Evolutionary conservation across 1,140 invertebrate genomes (phyloP).

Genomic region (Planococcus citri): DNA sequence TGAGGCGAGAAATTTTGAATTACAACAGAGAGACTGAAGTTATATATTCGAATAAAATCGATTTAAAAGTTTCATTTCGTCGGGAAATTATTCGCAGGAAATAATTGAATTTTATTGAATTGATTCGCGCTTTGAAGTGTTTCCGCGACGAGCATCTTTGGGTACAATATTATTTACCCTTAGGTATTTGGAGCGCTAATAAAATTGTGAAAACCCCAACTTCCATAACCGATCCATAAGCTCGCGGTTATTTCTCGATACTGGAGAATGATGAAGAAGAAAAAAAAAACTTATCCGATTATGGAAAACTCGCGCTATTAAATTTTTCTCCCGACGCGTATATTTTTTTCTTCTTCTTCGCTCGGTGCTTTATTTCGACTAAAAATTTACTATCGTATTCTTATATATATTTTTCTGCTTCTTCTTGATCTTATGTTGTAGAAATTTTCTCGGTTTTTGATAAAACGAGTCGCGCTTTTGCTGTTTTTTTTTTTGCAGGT

Average conservation of each 20-base stretch:
- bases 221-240: neutral
- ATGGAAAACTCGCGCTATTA: neutral
- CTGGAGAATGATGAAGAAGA: too few relatives aligned
- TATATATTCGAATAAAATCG: neutral
- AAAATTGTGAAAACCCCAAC: neutral
- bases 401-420: neutral
- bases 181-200: neutral
- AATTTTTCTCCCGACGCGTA: neutral
- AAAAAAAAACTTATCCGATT: conserved; percentile 1
- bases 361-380: neutral
- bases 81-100: neutral
- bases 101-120: conserved; percentile 5
- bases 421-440: too few relatives aligned
- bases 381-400: neutral
- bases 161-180: conserved; percentile 3
- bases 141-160: conserved; percentile 1
- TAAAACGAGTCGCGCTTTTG: too few relatives aligned
- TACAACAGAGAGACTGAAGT: neutral
- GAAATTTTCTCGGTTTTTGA: too few relatives aligned
- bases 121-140: conserved; percentile 6
- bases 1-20: neutral
- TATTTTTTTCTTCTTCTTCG: too few relatives aligned
- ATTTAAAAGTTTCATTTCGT: conserved; percentile 3
- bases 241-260: conserved; percentile 6
- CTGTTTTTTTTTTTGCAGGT: too few relatives aligned